Evolutionary conservation across 2,113 vertebrate genomes (phyloP), one percentile per base, ranked within the genome.

Genomic region (Scomber colias): DNA sequence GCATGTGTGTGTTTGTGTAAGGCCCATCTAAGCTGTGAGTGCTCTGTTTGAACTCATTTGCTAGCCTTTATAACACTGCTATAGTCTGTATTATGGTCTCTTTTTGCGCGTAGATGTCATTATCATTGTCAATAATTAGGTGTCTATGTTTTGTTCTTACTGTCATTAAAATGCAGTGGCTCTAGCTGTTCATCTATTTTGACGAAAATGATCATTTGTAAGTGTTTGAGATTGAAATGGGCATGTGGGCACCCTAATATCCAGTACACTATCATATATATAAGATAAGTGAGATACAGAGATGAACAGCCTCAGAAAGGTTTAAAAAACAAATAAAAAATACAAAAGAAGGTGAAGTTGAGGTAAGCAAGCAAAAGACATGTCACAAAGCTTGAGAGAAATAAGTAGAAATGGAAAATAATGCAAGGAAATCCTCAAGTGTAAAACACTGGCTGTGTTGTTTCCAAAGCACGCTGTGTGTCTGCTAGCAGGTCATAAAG

Each of bases 1-100:
- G 79, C 30, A n/a, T 81, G 45, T 79, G 68, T 83, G 80, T 87
- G 72, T 86, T 77, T 88, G 68, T 68, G 40, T 77, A 62, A 81
- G 62, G 24, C 46, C 61, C 71, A 76, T 81, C 66, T 69, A 68
- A 86, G 81, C 62, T 60, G 35, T 69, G 49, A 46, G 62, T 73
- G 46, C 50, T n/a, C 11, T 46, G 55, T 75, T 79, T 78, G 21
- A 83, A 64, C 40, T 84, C 9, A 63, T 64, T 46, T 57, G 49
- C 46, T 27, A 35, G 16, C 46, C 44, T 56, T 67, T 63, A 17
- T 17, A 73, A 27, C 21, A 55, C 3, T 74, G 35, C 8, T 44
- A 2, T 27, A 49, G 62, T 6, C 54, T 46, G 17, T 27, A 3
- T 45, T 59, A 12, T n/a, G 12, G 45, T 17, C 24, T 44, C 3